A percentile compares a stretch with the other conserved stretches of the same genome.
These are phyloP conservation scores for Hemistola chrysoprasaria DNA, from an alignment of 2,888 invertebrate genomes.

Conservation along the genomic window DNA sequence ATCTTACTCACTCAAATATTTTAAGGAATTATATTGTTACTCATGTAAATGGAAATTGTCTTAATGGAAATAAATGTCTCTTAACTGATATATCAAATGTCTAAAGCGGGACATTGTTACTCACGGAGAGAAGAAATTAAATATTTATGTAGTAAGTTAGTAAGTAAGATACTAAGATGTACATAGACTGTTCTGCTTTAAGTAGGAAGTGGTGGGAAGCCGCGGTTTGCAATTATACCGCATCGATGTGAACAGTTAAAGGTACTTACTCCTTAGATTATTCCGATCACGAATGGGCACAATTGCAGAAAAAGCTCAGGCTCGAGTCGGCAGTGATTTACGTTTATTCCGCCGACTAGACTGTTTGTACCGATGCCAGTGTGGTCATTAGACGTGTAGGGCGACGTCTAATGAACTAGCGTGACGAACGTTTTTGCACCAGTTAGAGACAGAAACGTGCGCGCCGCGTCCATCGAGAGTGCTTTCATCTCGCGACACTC, in stretches of 20 bases:
- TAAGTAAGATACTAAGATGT: no score
- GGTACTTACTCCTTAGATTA: background rate
- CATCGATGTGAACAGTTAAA: slow-evolving; percentile 8
- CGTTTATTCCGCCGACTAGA: slow-evolving; percentile 8
- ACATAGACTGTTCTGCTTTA: no score
- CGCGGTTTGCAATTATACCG: background rate
- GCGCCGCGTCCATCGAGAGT: slow-evolving; percentile 4
- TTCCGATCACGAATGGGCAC: slow-evolving; percentile 2
- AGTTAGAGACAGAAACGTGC: slow-evolving; percentile 5
- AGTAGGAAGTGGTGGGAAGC: background rate
- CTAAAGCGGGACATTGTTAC: no score
- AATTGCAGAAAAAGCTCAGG: slow-evolving; percentile 3
- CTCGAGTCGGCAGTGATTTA: slow-evolving; percentile 5
- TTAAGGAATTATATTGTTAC: no score
- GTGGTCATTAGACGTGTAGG: slow-evolving; percentile 14
- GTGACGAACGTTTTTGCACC: slow-evolving; percentile 8
- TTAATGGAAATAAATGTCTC: no score
- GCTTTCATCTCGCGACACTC: slow-evolving; percentile 3
- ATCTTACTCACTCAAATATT: no score
- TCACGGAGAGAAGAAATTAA: no score
- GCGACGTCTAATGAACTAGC: slow-evolving; percentile 13
- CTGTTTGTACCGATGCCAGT: slow-evolving; percentile 5
- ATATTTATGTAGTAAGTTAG: no score
- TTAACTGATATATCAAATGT: no score
- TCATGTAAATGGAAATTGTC: no score